Percentiles rank a stretch among this genome's conserved stretches.
Evolutionary conservation across 2,113 vertebrate genomes (phyloP).

Genomic region (Indicator indicator): DNA sequence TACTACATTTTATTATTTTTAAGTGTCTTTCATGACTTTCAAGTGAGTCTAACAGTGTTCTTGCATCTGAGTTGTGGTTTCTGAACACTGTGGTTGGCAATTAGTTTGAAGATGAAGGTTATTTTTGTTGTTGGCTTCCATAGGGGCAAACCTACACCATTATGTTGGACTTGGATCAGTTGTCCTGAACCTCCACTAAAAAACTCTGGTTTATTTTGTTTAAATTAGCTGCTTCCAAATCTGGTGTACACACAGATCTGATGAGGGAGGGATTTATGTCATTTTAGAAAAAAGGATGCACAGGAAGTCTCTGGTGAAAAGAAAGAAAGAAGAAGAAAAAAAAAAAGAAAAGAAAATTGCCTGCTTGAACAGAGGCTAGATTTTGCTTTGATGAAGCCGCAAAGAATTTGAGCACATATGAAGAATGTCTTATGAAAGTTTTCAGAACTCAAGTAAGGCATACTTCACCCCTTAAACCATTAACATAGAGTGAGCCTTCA

Average conservation of each 20-base stretch:
- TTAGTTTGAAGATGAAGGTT: not conserved
- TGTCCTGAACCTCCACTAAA: not conserved
- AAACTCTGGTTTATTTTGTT: not conserved
- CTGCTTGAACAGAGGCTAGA: not conserved
- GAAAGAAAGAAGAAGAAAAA: not conserved
- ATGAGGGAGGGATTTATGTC: not conserved
- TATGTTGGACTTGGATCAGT: not conserved
- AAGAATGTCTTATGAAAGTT: not conserved
- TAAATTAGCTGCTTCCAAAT: not conserved
- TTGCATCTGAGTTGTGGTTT: not conserved
- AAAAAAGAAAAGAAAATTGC: not conserved
- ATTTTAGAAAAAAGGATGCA: not conserved
- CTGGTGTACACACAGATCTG: not conserved
- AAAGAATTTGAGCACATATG: conserved; percentile 20
- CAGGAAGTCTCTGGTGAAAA: not conserved
- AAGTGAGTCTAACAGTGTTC: not conserved
- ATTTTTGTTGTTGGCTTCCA: not conserved
- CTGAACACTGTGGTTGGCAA: not conserved
- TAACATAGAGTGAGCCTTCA: not conserved
- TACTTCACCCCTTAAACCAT: not conserved
- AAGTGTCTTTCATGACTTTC: not conserved
- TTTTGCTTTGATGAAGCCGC: conserved; percentile 38
- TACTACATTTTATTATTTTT: not conserved
- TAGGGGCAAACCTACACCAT: not conserved
- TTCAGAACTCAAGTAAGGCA: not conserved